A percentile compares a stretch with the other conserved stretches of the same genome.
These are phyloP conservation scores for Trinectes maculatus DNA, from an alignment of 2,113 vertebrate genomes.

Conservation along the genomic window DNA sequence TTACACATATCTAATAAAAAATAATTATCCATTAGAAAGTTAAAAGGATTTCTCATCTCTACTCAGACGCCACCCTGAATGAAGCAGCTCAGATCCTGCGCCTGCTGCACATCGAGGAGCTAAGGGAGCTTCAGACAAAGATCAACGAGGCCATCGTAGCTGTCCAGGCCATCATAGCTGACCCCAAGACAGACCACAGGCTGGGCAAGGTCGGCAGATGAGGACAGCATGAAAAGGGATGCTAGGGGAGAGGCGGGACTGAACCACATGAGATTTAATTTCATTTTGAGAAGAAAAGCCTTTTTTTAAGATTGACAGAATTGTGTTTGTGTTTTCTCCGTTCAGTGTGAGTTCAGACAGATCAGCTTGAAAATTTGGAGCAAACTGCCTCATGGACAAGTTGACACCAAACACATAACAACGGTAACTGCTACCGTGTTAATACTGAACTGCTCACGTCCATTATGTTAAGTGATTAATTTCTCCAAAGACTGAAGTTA, in stretches of 20 bases:
- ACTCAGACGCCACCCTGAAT: conserved; percentile 92
- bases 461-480: not conserved
- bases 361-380: not conserved
- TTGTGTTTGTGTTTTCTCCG: conserved; percentile 13
- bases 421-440: not conserved
- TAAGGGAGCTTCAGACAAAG: conserved; percentile 94
- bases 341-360: conserved; percentile 18
- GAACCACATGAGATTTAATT: conserved; percentile 21
- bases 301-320: conserved; percentile 19
- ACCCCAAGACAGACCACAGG: conserved; percentile 98
- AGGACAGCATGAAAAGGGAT: conserved; percentile 49
- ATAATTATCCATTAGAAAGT: too few relatives aligned
- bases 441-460: too few relatives aligned
- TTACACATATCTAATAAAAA: too few relatives aligned
- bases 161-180: conserved; percentile 96
- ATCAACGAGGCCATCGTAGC: conserved; percentile 98
- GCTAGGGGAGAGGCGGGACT: conserved; percentile 15
- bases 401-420: not conserved
- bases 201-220: conserved; percentile 98
- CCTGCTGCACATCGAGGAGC: conserved; percentile 96
- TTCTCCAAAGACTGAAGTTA: conserved; percentile 4
- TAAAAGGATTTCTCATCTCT: too few relatives aligned
- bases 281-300: conserved; percentile 28
- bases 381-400: not conserved
- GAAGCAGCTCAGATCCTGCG: conserved; percentile 95